Evolutionary conservation across 1,140 invertebrate genomes (phyloP), one percentile per base, ranked within the genome.

Genomic region (Nebria ingens): DNA sequence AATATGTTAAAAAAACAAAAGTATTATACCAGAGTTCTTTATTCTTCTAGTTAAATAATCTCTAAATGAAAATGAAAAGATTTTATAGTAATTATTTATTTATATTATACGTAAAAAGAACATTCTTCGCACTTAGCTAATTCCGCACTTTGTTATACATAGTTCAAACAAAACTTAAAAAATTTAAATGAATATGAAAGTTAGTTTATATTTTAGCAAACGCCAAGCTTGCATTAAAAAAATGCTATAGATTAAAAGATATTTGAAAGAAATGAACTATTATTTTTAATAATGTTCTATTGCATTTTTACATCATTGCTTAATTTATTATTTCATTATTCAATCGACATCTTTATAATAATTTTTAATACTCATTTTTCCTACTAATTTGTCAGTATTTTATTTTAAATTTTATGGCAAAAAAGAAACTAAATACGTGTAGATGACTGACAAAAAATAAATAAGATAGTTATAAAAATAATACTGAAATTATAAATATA

Each of bases 41-140:
- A 45, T 45, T 45, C 40, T 45, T 45, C 40, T 45, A 45, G 40
- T 45, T 45, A 45, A 45, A 45, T 45, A 45, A 45, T 45, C 40
- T 45, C 15, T 45, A 45, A 45, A 45, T 6, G 40, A 45, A 12
- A 12, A 12, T 45, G 17, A 12, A 45, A 17, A 12, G 15, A 45
- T 45, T 45, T 12, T 45, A 12, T 45, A 45, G 9, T 45, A 12
- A 17, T 17, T 12, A 45, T n/a, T n/a, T n/a, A n/a, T n/a, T n/a
- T n/a, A n/a, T n/a, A n/a, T n/a, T n/a, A n/a, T n/a, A n/a, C n/a
- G n/a, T 45, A 11, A 45, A 4, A 12, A 11, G 17, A 11, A 45
- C 40, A 45, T 45, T 45, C 3, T 45, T 45, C 40, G 40, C 40
- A 45, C 40, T 45, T 45, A 12, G 40, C 40, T 45, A 45, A 45